These are phyloP conservation scores for Spinibarbus caldwelli DNA, from an alignment of 2,797 vertebrate species.

Conservation along the genomic window DNA sequence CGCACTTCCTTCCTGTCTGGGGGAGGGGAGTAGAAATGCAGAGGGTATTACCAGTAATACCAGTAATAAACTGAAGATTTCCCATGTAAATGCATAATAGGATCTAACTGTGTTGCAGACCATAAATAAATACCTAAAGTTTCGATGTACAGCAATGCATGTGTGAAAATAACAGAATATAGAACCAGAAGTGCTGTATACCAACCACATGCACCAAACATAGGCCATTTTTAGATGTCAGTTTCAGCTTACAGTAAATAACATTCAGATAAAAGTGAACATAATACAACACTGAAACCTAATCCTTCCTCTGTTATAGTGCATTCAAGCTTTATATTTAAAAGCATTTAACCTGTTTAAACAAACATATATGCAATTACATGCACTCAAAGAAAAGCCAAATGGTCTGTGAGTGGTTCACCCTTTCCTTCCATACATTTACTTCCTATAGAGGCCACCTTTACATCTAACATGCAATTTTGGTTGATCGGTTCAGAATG, in stretches of 20 bases:
- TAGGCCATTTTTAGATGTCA: background rate
- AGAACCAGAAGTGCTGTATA: background rate
- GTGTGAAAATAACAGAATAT: background rate
- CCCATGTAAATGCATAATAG: background rate
- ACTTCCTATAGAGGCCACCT: background rate
- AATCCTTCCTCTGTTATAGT: background rate
- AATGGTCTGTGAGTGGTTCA: background rate
- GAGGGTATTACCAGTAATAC: background rate
- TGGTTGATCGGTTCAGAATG: background rate
- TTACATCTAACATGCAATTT: background rate
- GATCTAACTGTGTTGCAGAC: background rate
- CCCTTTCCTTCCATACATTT: background rate
- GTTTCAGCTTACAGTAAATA: background rate
- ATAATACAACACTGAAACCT: background rate
- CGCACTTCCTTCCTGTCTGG: constrained; percentile 54
- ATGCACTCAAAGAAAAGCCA: background rate
- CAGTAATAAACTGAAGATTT: background rate
- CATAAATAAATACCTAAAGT: background rate
- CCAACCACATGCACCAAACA: background rate
- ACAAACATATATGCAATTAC: background rate
- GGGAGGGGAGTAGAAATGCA: background rate
- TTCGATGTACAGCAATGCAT: background rate
- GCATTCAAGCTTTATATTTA: constrained; percentile 2
- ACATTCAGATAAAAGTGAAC: background rate
- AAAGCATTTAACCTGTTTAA: constrained; percentile 7